Conservation (phyloP, 1,140 invertebrate genomes). For the Trachymyrmex septentrionalis region DNA sequence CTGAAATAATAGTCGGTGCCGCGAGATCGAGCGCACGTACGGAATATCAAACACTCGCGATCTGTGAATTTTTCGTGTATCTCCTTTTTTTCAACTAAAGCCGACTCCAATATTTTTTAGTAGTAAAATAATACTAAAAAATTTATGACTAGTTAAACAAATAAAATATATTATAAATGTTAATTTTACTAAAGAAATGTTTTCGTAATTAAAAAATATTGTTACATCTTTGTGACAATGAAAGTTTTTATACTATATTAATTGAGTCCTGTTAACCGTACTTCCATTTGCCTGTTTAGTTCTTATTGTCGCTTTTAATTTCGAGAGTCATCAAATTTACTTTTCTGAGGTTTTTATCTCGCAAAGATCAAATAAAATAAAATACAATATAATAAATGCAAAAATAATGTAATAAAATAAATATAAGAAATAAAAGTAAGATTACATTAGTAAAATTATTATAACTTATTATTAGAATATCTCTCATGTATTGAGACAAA, state of each 20-base stretch:
- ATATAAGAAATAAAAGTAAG: neutral
- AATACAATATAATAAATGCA: neutral
- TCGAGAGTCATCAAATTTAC: too few relatives aligned
- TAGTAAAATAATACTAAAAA: too few relatives aligned
- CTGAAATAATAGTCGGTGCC: slow-evolving; percentile 36
- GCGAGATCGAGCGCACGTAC: slow-evolving; percentile 38
- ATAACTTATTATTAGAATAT: neutral
- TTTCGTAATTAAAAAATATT: too few relatives aligned
- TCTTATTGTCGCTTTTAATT: too few relatives aligned
- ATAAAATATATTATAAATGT: too few relatives aligned
- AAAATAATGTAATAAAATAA: neutral
- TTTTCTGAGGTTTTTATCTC: neutral
- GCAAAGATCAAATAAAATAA: neutral
- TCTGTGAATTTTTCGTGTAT: slow-evolving; percentile 15
- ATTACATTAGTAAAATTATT: neutral
- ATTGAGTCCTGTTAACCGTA: too few relatives aligned
- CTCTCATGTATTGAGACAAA: neutral
- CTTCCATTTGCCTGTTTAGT: too few relatives aligned
- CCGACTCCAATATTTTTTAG: too few relatives aligned
- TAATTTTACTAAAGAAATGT: too few relatives aligned
- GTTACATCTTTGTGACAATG: too few relatives aligned
- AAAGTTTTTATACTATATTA: too few relatives aligned
- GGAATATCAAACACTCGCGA: slow-evolving; percentile 34
- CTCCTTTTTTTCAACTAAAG: neutral
- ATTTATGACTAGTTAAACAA: too few relatives aligned